phyloP scores from a whole-genome alignment of 2,888 invertebrate genomes.

The Dorcus hopei region DNA sequence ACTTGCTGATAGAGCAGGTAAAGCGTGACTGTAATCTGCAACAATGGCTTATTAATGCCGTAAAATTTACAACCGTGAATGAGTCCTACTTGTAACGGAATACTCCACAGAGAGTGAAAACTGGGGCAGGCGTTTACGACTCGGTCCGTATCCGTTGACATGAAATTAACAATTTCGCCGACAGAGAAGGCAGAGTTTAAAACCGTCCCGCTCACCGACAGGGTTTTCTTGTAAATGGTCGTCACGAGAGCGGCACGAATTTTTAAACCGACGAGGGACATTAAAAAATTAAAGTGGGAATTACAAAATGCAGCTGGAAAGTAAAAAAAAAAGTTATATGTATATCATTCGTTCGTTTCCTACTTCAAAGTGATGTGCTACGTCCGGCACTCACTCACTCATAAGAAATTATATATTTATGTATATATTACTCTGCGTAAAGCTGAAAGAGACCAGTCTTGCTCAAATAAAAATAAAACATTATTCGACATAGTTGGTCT shows the following conservation, averaged over 20 bases:
- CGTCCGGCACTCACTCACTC: too few relatives aligned
- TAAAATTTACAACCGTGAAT: background rate
- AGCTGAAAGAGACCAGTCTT: too few relatives aligned
- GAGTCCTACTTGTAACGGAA: conserved; percentile 77
- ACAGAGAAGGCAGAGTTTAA: conserved; percentile 53
- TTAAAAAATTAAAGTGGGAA: conserved; percentile 86
- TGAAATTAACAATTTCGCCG: conserved; percentile 92
- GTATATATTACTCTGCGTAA: too few relatives aligned
- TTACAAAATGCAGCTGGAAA: conserved; percentile 70
- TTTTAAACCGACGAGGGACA: conserved; percentile 80
- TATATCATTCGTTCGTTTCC: too few relatives aligned
- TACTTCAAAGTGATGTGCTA: too few relatives aligned
- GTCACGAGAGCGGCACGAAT: conserved; percentile 83
- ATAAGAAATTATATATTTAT: too few relatives aligned
- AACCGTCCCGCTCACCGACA: conserved; percentile 48
- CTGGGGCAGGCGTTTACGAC: conserved; percentile 94
- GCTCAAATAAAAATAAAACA: too few relatives aligned
- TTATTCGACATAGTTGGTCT: too few relatives aligned
- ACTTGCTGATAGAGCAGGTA: conserved; percentile 85
- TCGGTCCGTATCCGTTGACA: conserved; percentile 95
- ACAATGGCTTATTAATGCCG: conserved; percentile 25
- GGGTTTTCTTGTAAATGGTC: conserved; percentile 72
- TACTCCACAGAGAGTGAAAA: conserved; percentile 96
- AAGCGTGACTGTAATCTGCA: conserved; percentile 74
- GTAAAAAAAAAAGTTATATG: conserved; percentile 22